Evolutionary conservation across 1,140 invertebrate genomes (phyloP).

Genomic region (Drosophila saltans): DNA sequence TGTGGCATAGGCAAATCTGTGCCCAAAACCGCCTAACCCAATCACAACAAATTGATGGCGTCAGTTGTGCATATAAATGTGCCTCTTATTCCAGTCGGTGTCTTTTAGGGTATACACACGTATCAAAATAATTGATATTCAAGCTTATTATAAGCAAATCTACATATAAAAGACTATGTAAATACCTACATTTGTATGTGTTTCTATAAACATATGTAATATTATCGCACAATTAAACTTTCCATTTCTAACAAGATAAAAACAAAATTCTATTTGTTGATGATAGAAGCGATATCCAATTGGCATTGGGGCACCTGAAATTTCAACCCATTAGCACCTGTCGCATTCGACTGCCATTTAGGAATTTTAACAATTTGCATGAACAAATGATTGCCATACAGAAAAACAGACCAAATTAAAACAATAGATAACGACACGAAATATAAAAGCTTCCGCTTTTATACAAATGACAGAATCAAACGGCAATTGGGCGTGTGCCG

Average conservation of each 20-base stretch:
- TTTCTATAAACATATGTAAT: constrained; percentile 16
- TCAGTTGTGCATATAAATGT: constrained; percentile 43
- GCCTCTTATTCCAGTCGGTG: constrained; percentile 17
- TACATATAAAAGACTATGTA: constrained; percentile 10
- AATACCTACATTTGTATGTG: neutral
- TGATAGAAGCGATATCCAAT: constrained; percentile 61
- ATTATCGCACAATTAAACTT: constrained; percentile 58
- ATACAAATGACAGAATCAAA: constrained; percentile 43
- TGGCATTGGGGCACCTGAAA: constrained; percentile 60
- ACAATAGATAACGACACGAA: constrained; percentile 27
- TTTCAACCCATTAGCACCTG: constrained; percentile 71
- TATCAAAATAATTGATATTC: constrained; percentile 47
- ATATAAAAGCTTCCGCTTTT: constrained; percentile 48
- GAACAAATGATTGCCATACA: constrained; percentile 40
- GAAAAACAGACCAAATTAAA: constrained; percentile 23
- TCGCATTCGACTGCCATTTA: constrained; percentile 47
- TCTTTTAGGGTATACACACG: constrained; percentile 18
- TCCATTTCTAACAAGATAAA: constrained; percentile 61
- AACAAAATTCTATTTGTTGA: constrained; percentile 57
- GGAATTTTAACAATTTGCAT: constrained; percentile 62
- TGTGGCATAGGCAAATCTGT: constrained; percentile 86
- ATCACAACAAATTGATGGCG: neutral
- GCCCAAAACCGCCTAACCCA: constrained; percentile 36
- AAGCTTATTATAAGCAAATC: constrained; percentile 32
- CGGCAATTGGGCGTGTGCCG: constrained; percentile 14